Percentiles rank a stretch among this genome's conserved stretches.
Evolutionary conservation across 2,113 vertebrate genomes (phyloP).

Genomic region (Numenius arquata): DNA sequence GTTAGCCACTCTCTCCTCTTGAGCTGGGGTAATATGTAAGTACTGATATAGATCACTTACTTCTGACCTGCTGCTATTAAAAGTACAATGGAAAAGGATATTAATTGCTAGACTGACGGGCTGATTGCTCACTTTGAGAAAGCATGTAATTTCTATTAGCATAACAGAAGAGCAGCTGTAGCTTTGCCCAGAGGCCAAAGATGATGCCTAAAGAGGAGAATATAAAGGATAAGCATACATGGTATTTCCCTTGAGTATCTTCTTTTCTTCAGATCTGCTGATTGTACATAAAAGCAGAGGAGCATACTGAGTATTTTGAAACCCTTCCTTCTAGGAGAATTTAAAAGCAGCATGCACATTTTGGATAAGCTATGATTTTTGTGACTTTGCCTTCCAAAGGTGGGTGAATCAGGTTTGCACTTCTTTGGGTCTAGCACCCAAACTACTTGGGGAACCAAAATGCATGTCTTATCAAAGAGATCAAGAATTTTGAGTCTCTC

Average conservation of each 20-base stretch:
- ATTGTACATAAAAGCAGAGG: not conserved
- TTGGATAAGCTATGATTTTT: not conserved
- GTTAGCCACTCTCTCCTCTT: not conserved
- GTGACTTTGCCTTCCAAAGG: not conserved
- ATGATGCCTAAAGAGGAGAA: not conserved
- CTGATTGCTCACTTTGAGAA: not conserved
- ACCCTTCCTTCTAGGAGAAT: not conserved
- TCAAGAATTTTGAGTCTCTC: not conserved
- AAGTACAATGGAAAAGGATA: not conserved
- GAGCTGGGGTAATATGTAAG: not conserved
- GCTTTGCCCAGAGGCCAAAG: not conserved
- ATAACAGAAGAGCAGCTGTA: not conserved
- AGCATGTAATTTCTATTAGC: not conserved
- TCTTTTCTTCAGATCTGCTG: not conserved
- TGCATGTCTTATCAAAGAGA: not conserved
- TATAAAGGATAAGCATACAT: not conserved
- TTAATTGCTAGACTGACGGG: not conserved
- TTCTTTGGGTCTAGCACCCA: not conserved
- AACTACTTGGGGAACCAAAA: not conserved
- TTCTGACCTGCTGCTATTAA: not conserved
- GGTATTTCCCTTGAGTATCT: not conserved
- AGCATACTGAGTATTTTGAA: not conserved
- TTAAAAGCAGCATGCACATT: not conserved
- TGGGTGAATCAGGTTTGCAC: not conserved
- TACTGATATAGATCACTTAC: not conserved